These are phyloP conservation scores for Tachycineta bicolor DNA, from an alignment of 2,113 vertebrate species.

Conservation along the genomic window DNA sequence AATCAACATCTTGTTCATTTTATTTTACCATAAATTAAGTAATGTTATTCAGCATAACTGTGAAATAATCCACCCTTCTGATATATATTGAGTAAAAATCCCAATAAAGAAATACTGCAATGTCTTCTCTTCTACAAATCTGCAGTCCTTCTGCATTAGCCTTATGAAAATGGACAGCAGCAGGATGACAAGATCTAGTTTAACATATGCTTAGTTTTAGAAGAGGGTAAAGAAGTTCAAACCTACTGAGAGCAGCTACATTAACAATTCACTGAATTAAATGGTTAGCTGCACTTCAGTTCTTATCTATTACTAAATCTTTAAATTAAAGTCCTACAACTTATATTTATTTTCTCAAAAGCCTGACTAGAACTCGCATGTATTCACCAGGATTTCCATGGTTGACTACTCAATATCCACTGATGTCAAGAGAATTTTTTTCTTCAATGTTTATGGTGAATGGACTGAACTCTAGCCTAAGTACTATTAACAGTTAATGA, in stretches of 20 bases:
- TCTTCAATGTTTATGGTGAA: background rate
- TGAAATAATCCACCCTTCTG: background rate
- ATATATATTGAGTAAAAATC: background rate
- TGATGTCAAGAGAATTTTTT: background rate
- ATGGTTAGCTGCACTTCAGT: background rate
- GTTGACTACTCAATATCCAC: background rate
- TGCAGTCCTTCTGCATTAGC: background rate
- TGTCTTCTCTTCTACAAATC: background rate
- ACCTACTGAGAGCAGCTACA: background rate
- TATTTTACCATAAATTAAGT: background rate
- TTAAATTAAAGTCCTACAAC: background rate
- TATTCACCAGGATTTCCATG: background rate
- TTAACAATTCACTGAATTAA: background rate
- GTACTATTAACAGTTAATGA: background rate
- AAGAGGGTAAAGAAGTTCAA: background rate
- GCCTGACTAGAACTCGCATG: background rate
- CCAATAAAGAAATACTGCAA: background rate
- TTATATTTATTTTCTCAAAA: background rate
- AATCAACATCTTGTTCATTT: background rate
- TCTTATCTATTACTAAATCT: background rate
- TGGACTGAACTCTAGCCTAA: background rate
- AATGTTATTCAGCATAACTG: background rate
- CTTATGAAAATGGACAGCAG: background rate
- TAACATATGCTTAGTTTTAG: background rate
- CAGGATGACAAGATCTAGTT: background rate